These are phyloP conservation scores for Odontamblyopus rebecca DNA, from an alignment of 2,797 vertebrate species.

Conservation along the genomic window DNA sequence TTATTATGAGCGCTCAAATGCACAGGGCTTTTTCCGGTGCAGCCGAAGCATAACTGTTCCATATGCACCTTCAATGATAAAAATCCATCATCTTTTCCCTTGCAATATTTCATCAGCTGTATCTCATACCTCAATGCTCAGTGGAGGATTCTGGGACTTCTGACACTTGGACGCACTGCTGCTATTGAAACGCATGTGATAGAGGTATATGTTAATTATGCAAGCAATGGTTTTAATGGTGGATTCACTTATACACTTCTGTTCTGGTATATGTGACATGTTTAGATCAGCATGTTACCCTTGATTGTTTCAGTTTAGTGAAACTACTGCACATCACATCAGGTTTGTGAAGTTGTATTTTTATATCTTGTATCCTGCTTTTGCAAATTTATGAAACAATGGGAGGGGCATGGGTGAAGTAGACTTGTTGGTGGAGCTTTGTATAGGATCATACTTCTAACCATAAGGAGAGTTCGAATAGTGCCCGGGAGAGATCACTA, in stretches of 20 bases:
- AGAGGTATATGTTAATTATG: neutral
- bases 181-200: neutral
- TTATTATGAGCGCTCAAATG: neutral
- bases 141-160: slow-evolving; percentile 1
- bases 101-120: slow-evolving; percentile 11
- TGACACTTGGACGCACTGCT: neutral
- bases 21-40: neutral
- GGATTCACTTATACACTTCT: neutral
- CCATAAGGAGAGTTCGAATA: too few species aligned
- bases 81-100: neutral
- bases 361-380: too few species aligned
- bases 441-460: too few species aligned
- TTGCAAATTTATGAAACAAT: too few species aligned
- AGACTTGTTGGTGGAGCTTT: too few species aligned
- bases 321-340: too few species aligned
- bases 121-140: slow-evolving; percentile 9
- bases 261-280: too few species aligned
- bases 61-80: slow-evolving; percentile 7
- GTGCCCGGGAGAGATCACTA: too few species aligned
- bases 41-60: slow-evolving; percentile 5
- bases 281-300: too few species aligned
- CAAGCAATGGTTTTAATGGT: neutral
- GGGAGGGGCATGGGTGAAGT: too few species aligned
- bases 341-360: too few species aligned
- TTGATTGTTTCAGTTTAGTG: too few species aligned